Base-by-base conservation (phyloP, 2,888 invertebrate genomes). In the Mythimna vitellina region DNA sequence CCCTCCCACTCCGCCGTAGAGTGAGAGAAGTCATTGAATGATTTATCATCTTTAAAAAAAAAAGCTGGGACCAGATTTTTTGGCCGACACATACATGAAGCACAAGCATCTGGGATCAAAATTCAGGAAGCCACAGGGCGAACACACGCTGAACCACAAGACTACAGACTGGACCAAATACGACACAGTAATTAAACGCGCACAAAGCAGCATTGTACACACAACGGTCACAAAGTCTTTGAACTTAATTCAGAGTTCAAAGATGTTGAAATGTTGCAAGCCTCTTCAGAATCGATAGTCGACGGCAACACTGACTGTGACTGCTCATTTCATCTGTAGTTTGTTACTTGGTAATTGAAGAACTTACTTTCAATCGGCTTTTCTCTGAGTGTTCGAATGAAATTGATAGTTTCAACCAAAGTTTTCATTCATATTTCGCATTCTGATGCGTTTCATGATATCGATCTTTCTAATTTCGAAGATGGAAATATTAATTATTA, bases 161-260 rank as follows among this genome's bases (percentile, higher is more conserved):
- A 58, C 2, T 3, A 22, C 49, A 32, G 12, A 49, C 58, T 7
- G 7, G 10, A 17, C 42, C 25, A 1, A 65, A 71, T 32, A 20
- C n/a, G 14, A 65, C 17, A 9, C 73, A 72, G 58, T 78, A 76
- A 72, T 78, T 72, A 76, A 78, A 49, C 29, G 20, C 14, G 49
- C 10, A 53, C 56, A 62, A 79, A 73, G 51, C 60, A 35, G 20
- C n/a, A 53, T n/a, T 62, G 51, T 73, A 72, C 64, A 32, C 72
- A 53, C 38, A 54, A 51, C 42, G 66, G 56, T 66, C 29, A 62
- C 66, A 76, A 66, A 73, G 61, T 29, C 76, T 78, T 79, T 66
- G 61, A 57, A 79, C 51, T 46, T 46, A 51, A 79, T 53, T 79
- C 71, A 20, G n/a, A 78, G 53, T 78, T 49, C 78, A 71, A 61